A percentile compares a stretch with the other conserved stretches of the same genome.
Conservation (phyloP, 1,140 invertebrate genomes). For the Tetranychus cinnabarinus region DNA sequence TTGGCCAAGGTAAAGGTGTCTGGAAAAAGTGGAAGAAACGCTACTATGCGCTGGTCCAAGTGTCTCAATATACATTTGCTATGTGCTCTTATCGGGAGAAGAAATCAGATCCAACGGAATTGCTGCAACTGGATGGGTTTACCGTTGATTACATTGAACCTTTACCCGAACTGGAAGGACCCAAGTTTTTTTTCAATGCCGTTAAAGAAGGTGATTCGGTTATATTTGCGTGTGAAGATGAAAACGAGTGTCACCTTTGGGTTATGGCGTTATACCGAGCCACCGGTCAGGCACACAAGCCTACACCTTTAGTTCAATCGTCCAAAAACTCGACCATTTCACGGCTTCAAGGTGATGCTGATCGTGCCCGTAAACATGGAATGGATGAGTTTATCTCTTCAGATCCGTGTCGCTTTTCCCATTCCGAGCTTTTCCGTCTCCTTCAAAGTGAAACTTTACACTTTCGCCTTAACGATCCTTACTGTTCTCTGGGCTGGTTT, state of each 20-base stretch:
- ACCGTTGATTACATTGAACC: constrained; percentile 97
- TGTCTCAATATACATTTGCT: constrained; percentile 98
- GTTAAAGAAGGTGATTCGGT: constrained; percentile 94
- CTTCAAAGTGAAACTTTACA: constrained; percentile 80
- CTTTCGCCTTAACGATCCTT: constrained; percentile 84
- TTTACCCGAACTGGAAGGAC: constrained; percentile 59
- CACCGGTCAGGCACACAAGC: constrained; percentile 95
- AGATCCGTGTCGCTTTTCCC: constrained; percentile 88
- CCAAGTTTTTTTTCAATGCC: constrained; percentile 88
- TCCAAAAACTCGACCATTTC: constrained; percentile 56
- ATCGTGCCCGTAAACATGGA: constrained; percentile 86
- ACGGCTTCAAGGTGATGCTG: constrained; percentile 46
- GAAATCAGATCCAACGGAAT: constrained; percentile 94
- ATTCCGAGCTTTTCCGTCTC: constrained; percentile 68
- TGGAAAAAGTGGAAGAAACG: constrained; percentile 99
- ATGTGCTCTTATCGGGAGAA: constrained; percentile 99
- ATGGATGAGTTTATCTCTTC: constrained; percentile 98
- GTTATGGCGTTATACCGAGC: constrained; percentile 96
- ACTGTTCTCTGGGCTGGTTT: constrained; percentile 96
- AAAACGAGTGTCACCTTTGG: constrained; percentile 94
- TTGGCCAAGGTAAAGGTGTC: constrained; percentile 80
- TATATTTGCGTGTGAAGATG: constrained; percentile 87
- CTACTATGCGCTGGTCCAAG: constrained; percentile 94
- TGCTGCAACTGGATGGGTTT: constrained; percentile 97
- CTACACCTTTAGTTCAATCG: constrained; percentile 50